Conservation (phyloP, 2,797 vertebrate genomes). For the Hirundo rustica region DNA sequence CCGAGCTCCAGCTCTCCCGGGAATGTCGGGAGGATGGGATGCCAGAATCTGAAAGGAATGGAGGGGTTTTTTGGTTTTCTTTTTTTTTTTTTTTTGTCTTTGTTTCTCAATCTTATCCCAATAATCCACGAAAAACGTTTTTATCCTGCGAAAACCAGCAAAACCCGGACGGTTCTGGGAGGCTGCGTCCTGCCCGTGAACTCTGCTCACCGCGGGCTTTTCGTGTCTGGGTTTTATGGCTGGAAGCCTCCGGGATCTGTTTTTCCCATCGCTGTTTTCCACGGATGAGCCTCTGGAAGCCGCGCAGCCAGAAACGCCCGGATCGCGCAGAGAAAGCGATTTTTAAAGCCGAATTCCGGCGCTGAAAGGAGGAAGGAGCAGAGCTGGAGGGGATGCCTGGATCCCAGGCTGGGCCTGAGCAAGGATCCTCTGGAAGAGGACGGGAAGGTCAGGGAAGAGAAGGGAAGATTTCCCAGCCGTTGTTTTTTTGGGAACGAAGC, state of each 20-base stretch:
- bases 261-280: slow-evolving; percentile 21
- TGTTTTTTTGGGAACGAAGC: background rate
- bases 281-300: background rate
- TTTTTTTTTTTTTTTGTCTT: background rate
- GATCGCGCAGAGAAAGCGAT: rapidly evolving
- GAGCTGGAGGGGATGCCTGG: background rate
- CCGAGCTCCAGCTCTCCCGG: background rate
- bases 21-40: background rate
- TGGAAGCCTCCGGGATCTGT: background rate
- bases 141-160: background rate
- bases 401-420: background rate
- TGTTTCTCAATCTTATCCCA: background rate
- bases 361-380: background rate
- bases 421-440: background rate
- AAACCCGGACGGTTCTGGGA: background rate
- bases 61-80: too few relatives aligned
- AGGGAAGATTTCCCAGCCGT: background rate
- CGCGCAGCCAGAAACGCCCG: background rate
- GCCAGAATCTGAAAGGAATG: background rate
- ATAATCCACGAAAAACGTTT: background rate
- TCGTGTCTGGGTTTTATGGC: background rate
- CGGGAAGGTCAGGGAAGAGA: background rate
- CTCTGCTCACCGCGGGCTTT: background rate
- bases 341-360: background rate
- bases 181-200: background rate